Evolutionary conservation across 1,140 invertebrate species (phyloP), one percentile per base, ranked within the genome.

Genomic region (Helicoverpa armigera): DNA sequence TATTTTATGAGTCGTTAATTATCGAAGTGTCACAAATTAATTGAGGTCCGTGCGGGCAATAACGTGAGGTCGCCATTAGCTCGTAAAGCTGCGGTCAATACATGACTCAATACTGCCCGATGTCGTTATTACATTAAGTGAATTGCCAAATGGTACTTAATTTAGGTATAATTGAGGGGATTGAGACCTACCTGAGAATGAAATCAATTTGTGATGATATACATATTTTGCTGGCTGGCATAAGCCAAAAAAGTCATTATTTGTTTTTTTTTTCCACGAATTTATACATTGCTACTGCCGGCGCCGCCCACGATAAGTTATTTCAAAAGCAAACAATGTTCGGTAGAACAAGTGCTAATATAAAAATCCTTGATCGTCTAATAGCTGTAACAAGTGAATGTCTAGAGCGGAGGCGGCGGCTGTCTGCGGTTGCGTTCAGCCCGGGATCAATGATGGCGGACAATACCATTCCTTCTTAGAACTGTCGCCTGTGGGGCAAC

Each of bases 1-100:
- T 53, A 76, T 76, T 50, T 50, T 51, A 63, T 50, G 43, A 29
- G 43, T 60, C 56, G 18, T 75, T 54, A 65, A 77, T 53, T 48
- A 65, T 50, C 48, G 48, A 51, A 54, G 61, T 77, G 75, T 77
- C 75, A 65, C 61, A 10, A 11, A 77, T 77, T 77, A 65, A 67
- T 77, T 65, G 4, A 65, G 10, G 61, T 12, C 23, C 35, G n/a
- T 16, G n/a, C 23, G 31, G 54, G 18, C 43, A 56, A 73, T 65
- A 65, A 13, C 48, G n/a, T 51, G 51, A 65, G 61, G 35, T 18
- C n/a, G 16, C 31, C 63, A 67, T 67, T 67, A 67, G 3, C n/a
- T 50, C 63, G 63, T 67, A 23, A 67, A 67, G n/a, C 63, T 18
- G 63, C 9, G 63, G 63, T 48, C 63, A 18, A 29, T 65, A 43